Percentiles rank a stretch among this genome's conserved stretches.
Evolutionary conservation across 2,797 vertebrate species (phyloP).

Genomic region (Chanos chanos): DNA sequence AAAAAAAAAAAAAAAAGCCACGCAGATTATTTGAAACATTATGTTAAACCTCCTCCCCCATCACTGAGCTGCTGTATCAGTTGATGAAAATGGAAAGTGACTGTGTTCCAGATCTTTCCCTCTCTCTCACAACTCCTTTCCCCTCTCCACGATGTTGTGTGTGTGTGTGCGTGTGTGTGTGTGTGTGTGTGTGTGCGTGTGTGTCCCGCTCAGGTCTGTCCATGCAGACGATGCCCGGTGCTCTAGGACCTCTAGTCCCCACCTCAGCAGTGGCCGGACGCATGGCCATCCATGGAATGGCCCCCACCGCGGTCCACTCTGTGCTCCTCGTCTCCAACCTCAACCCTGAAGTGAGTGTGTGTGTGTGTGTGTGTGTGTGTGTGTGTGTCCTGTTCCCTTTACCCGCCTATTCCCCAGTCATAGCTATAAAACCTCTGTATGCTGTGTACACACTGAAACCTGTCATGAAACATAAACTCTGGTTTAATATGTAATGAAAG

Average conservation of each 20-base stretch:
- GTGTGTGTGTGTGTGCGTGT: not conserved
- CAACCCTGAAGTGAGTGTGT: conserved; percentile 79
- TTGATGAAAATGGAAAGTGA: not conserved
- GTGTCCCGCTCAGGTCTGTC: conserved; percentile 60
- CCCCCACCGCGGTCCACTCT: conserved; percentile 60
- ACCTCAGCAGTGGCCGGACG: conserved; percentile 59
- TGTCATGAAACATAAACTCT: too few relatives aligned
- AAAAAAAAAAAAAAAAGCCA: too few relatives aligned
- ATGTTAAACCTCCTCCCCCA: not conserved
- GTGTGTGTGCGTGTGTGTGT: not conserved
- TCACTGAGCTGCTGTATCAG: not conserved
- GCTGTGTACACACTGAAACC: too few relatives aligned
- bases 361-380: too few relatives aligned
- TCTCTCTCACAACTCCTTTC: not conserved
- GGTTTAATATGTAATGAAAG: too few relatives aligned
- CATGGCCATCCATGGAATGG: conserved; percentile 57
- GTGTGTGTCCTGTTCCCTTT: too few relatives aligned
- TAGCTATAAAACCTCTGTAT: too few relatives aligned
- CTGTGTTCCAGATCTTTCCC: not conserved
- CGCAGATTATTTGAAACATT: too few relatives aligned
- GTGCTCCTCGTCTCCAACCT: conserved; percentile 83
- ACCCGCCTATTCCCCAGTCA: too few relatives aligned
- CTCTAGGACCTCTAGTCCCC: conserved; percentile 61
- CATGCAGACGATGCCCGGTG: conserved; percentile 63
- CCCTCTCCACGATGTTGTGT: not conserved